Conservation (phyloP, 2,797 vertebrate genomes). For the Coregonus sp. region DNA sequence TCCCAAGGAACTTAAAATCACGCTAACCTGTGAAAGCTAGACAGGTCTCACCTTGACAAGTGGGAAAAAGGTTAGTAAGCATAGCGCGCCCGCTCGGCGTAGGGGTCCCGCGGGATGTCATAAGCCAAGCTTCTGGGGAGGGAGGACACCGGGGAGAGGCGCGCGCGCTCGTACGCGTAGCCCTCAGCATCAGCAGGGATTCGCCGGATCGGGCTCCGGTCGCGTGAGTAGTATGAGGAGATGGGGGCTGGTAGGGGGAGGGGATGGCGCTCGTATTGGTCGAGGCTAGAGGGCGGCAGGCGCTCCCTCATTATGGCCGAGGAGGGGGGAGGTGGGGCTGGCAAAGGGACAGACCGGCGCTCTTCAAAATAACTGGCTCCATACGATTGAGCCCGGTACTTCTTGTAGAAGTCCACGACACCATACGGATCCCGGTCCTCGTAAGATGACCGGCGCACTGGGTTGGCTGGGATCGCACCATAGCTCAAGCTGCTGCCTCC, state of each 20-base stretch:
- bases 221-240: conserved; percentile 75
- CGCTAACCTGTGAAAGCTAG: conserved; percentile 38
- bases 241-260: conserved; percentile 72
- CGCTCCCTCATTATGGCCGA: conserved; percentile 73
- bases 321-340: conserved; percentile 64
- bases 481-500: conserved; percentile 69
- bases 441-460: conserved; percentile 74
- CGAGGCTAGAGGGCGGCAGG: conserved; percentile 62
- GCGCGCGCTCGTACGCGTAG: conserved; percentile 78
- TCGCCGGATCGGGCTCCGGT: conserved; percentile 74
- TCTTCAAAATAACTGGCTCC: conserved; percentile 79
- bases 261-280: conserved; percentile 74
- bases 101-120: conserved; percentile 79
- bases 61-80: conserved; percentile 65
- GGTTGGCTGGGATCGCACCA: conserved; percentile 76
- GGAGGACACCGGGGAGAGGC: conserved; percentile 82
- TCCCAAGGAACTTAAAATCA: conserved; percentile 24
- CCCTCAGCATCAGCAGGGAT: conserved; percentile 53
- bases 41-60: conserved; percentile 38
- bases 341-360: conserved; percentile 67
- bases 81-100: conserved; percentile 80
- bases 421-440: conserved; percentile 81
- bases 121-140: conserved; percentile 81
- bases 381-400: conserved; percentile 80
- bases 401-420: conserved; percentile 85